A percentile compares a stretch with the other conserved stretches of the same genome.
These are phyloP conservation scores for rat (Rattus norvegicus) DNA, from an alignment of 2,113 vertebrate species.

Conservation along the genomic window GRCr8 NC_086033.1:14054501-14055000, in stretches of 20 bases:
- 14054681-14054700: neutral
- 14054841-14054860: constrained; percentile 31
- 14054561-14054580: constrained; percentile 24
- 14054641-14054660: neutral
- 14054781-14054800: constrained; percentile 3
- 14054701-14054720: neutral
- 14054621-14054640: neutral
- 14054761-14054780: constrained; percentile 36
- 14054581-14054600: neutral
- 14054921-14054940: constrained; percentile 59
- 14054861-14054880: constrained; percentile 32
- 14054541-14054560: neutral
- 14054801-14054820: neutral
- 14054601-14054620: constrained; percentile 3
- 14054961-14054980: constrained; percentile 81
- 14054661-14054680: neutral
- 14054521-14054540: neutral
- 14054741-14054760: neutral
- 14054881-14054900: constrained; percentile 67
- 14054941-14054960: constrained; percentile 75
- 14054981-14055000: constrained; percentile 69
- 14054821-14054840: neutral
- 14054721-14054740: neutral
- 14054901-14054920: constrained; percentile 70
- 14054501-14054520: neutral